Percentiles rank a stretch among this genome's conserved stretches.
phyloP scores from a whole-genome alignment of 2,113 vertebrate genomes.

The Illadopsis cleaveri region DNA sequence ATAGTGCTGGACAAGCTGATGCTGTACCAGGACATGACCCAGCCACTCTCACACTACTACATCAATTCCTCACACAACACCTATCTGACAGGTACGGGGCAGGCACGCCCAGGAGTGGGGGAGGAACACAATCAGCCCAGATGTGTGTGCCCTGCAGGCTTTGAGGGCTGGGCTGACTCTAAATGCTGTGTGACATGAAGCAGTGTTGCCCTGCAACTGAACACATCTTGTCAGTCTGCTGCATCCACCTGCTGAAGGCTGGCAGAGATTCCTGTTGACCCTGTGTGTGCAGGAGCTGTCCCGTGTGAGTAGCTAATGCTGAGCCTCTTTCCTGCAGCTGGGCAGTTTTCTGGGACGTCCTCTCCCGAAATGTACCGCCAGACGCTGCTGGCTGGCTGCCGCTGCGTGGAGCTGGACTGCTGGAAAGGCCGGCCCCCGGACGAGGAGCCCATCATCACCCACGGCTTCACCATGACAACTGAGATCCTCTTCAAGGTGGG shows the following conservation, averaged over 20 bases:
- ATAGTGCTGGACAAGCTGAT: constrained; percentile 84
- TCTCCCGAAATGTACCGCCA: constrained; percentile 98
- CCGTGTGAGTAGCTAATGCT: fast-evolving
- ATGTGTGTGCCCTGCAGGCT: background rate
- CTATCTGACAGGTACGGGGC: constrained; percentile 87
- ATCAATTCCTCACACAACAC: constrained; percentile 99
- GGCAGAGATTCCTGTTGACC: background rate
- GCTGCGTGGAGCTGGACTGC: constrained; percentile 96
- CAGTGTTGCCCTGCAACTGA: background rate
- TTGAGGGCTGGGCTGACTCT: background rate
- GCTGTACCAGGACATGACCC: constrained; percentile 90
- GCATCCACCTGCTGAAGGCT: background rate
- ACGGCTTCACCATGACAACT: constrained; percentile 98
- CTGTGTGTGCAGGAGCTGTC: background rate
- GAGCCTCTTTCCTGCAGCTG: constrained; percentile 72
- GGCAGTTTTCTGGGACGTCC: constrained; percentile 93
- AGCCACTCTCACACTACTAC: constrained; percentile 92
- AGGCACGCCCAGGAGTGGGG: background rate
- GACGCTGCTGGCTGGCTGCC: constrained; percentile 90
- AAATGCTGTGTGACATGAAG: background rate
- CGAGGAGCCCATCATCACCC: constrained; percentile 96
- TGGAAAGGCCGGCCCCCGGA: constrained; percentile 96
- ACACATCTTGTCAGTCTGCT: background rate
- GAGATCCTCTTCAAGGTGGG: constrained; percentile 95
- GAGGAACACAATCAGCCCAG: fast-evolving